Percentiles rank a stretch among this genome's conserved stretches.
phyloP scores from a whole-genome alignment of 2,113 vertebrate species.

The Notarius quadriscutis region DNA sequence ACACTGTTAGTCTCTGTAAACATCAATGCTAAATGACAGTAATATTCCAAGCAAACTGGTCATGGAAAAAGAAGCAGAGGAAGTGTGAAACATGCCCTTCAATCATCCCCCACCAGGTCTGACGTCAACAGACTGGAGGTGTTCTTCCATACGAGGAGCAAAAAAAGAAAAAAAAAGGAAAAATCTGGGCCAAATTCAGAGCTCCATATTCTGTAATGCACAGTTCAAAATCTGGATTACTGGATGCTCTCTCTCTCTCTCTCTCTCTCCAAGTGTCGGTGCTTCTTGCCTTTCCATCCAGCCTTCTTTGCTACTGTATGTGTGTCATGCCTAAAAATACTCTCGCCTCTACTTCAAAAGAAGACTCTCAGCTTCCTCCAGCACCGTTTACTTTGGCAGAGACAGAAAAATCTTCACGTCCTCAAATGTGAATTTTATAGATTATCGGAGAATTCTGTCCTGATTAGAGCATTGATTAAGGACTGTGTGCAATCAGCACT shows the following conservation, averaged over 20 bases:
- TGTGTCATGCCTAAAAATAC: conserved; percentile 55
- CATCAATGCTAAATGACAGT: background rate
- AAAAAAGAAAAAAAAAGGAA: conserved; percentile 28
- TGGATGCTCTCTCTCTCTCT: conserved; percentile 20
- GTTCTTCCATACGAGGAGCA: conserved; percentile 48
- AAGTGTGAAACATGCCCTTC: conserved; percentile 38
- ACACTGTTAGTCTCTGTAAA: background rate
- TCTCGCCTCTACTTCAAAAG: conserved; percentile 47
- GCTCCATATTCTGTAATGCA: conserved; percentile 52
- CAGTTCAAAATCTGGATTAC: conserved; percentile 48
- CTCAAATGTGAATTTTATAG: conserved; percentile 31
- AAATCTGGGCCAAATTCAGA: conserved; percentile 70
- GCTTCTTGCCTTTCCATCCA: conserved; percentile 35
- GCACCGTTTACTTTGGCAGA: conserved; percentile 31
- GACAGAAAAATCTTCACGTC: conserved; percentile 31
- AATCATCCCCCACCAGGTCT: conserved; percentile 36
- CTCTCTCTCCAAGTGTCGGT: conserved; percentile 14
- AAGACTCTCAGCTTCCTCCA: conserved; percentile 28
- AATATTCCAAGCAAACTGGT: background rate
- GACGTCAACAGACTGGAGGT: conserved; percentile 62
- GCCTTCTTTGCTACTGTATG: conserved; percentile 38
- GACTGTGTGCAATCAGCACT: conserved; percentile 51
- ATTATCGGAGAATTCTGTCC: conserved; percentile 38
- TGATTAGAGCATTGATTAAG: conserved; percentile 53
- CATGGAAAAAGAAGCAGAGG: conserved; percentile 26